Evolutionary conservation across 2,888 invertebrate genomes (phyloP).

Genomic region (Cheilosia pagana): DNA sequence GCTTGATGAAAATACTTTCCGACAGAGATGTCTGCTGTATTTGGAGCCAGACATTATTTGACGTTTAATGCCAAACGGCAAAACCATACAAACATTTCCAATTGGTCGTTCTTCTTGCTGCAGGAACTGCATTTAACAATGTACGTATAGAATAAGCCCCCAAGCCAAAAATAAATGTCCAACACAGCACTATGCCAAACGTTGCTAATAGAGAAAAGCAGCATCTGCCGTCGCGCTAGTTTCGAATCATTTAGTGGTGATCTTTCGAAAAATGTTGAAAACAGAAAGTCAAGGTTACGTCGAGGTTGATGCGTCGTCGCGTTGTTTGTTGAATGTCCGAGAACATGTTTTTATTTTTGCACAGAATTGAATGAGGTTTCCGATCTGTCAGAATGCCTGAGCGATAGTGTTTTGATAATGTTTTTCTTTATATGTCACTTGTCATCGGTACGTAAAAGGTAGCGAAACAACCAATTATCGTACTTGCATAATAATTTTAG

Average conservation of each 20-base stretch:
- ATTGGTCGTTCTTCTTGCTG: background rate
- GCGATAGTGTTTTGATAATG: too few relatives aligned
- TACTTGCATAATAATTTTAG: too few relatives aligned
- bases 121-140: background rate
- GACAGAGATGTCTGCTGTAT: too few relatives aligned
- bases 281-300: constrained; percentile 19
- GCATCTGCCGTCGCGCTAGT: background rate
- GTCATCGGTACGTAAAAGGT: too few relatives aligned
- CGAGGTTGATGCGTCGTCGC: background rate
- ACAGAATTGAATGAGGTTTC: background rate
- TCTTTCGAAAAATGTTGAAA: constrained; percentile 25
- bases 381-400: background rate
- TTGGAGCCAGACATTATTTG: too few relatives aligned
- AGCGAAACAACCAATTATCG: too few relatives aligned
- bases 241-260: constrained; percentile 2
- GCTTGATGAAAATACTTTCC: too few relatives aligned
- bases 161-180: constrained; percentile 1
- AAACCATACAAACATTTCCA: constrained; percentile 5
- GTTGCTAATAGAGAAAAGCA: constrained; percentile 1
- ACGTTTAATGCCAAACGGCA: background rate
- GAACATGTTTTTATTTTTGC: background rate
- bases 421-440: too few relatives aligned
- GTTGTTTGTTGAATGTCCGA: constrained; percentile 4
- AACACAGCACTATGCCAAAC: background rate
- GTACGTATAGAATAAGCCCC: constrained; percentile 4